Evolutionary conservation across 2,797 vertebrate genomes (phyloP), one percentile per base, ranked within the genome.

Genomic region (Acanthis flammea): DNA sequence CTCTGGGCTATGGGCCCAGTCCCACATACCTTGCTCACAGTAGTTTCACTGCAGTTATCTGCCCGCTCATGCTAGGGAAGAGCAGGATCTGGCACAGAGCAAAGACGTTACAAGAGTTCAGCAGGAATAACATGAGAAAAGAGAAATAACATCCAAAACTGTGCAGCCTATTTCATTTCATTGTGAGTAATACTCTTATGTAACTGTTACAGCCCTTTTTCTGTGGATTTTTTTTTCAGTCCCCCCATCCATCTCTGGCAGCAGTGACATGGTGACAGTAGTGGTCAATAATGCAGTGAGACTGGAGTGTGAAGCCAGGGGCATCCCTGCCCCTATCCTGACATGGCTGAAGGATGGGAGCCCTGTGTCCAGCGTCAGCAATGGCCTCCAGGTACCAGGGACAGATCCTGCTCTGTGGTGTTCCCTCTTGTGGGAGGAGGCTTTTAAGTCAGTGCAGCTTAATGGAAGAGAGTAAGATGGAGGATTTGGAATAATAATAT

Each of bases 281-380:
- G 98, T 99, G 84, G 98, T 99, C 71, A 99, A 99, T 83, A 98
- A 99, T 61, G 97, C 97, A 3, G 98, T 98, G 85, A 98, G 97
- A 57, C 97, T 99, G 95, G 98, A 99, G 86, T 99, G 99, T 92
- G 99, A 99, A 97, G 99, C 99, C 61, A 98, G 98, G 17, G 99
- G 99, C 11, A 98, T 99, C 81, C 99, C 99, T 14, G 94, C 90
- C n/a, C 99, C 99, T 27, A 99, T 98, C 97, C 98, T 99, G 94
- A 99, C 99, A 0, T 99, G 99, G 99, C 96, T 99, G 65, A 99
- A 99, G 97, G 99, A 99, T 31, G 99, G 99, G 54, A 99, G 99
- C 92, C 99, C 99, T 0, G 98, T 99, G 61, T 98, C 99, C 60
- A 99, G 99, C 70, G 97, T 99, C 10, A 97, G 98, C 18, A 96